A percentile compares a stretch with the other conserved stretches of the same genome.
Evolutionary conservation across 35 echinoderm and acorn worm species (phyloP).

Genomic region (Ophioderma brevispina): DNA sequence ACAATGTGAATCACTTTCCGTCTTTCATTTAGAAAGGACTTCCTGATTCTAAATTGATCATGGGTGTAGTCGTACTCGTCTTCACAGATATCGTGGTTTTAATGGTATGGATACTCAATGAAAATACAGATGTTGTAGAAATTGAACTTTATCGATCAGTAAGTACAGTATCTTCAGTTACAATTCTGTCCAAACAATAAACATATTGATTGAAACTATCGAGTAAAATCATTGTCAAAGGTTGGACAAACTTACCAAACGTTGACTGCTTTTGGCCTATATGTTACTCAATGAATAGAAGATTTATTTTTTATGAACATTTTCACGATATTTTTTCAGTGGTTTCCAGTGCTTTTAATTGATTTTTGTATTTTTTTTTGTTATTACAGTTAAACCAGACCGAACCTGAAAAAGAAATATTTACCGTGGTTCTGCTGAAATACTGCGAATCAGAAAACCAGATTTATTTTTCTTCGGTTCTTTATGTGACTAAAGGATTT

Average conservation of each 20-base stretch:
- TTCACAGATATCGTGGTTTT: slow-evolving; percentile 5
- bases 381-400: not conserved
- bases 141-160: not conserved
- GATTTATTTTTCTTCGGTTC: not conserved
- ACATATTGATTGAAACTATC: too few species aligned
- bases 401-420: not conserved
- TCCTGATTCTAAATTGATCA: slow-evolving; percentile 7
- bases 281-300: too few species aligned
- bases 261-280: not conserved
- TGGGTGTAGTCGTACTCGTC: not conserved
- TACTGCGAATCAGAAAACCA: slow-evolving; percentile 10
- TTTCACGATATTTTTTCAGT: not conserved
- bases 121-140: not conserved
- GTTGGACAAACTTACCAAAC: too few species aligned
- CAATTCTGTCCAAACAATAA: too few species aligned
- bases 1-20: not conserved
- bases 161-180: too few species aligned
- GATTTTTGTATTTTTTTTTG: too few species aligned
- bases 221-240: not conserved
- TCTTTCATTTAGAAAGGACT: not conserved
- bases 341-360: not conserved
- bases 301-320: not conserved
- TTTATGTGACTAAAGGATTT: slow-evolving; percentile 2
- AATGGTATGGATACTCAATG: not conserved
- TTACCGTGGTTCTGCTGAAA: not conserved